A percentile compares a stretch with the other conserved stretches of the same genome.
Evolutionary conservation across 2,888 invertebrate species (phyloP).

Genomic region (Netelia melanura): DNA sequence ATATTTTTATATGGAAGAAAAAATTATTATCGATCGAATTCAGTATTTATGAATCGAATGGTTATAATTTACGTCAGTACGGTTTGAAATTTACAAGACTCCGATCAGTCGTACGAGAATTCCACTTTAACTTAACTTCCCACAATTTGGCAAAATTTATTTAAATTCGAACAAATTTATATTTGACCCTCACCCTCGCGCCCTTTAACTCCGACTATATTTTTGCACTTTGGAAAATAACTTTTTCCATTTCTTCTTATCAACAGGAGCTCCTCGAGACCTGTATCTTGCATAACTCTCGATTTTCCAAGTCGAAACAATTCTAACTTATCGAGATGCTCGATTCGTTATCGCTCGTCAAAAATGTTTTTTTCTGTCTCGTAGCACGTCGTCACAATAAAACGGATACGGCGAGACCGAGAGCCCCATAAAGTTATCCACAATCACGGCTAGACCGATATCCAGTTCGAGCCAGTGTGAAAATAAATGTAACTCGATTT

Average conservation of each 20-base stretch:
- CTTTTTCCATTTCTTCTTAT: not conserved
- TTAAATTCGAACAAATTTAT: no score
- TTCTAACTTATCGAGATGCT: not conserved
- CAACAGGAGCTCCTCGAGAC: not conserved
- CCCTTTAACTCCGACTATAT: no score
- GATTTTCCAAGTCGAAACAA: not conserved
- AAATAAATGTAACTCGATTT: not conserved
- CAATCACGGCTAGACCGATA: conserved; percentile 42
- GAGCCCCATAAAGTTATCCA: conserved; percentile 42
- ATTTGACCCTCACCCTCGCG: no score
- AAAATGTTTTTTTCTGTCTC: conserved; percentile 41
- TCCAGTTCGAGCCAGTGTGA: not conserved
- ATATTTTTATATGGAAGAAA: no score
- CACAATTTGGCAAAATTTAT: no score
- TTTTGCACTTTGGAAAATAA: not conserved
- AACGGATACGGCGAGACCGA: conserved; percentile 45
- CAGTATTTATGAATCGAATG: no score
- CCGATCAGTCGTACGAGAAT: no score
- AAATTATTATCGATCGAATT: no score
- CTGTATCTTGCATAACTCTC: not conserved
- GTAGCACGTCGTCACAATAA: conserved; percentile 5
- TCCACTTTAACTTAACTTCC: no score
- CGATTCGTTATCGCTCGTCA: not conserved
- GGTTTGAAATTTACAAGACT: no score
- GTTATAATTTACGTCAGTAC: no score